Conservation (phyloP, 35 echinoderm and acorn worm species). For the Heliocidaris tuberculata region DNA sequence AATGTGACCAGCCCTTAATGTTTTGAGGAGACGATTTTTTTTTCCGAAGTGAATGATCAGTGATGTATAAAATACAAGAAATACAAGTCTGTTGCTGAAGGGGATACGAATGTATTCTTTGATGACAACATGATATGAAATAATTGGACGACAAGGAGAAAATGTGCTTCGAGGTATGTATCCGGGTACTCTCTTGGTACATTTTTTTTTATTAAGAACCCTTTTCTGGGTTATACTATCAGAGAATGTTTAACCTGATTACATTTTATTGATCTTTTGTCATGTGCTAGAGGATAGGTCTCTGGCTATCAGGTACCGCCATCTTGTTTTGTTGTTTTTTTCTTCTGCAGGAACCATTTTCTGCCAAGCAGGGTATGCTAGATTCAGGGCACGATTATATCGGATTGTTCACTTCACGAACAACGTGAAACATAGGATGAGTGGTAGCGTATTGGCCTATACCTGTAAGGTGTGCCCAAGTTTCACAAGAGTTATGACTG, state of each 20-base stretch:
- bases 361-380: background rate
- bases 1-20: too few species aligned
- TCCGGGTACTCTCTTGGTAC: background rate
- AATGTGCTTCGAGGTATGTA: background rate
- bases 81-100: background rate
- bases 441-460: too few species aligned
- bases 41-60: too few species aligned
- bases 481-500: too few species aligned
- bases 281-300: background rate
- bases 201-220: background rate
- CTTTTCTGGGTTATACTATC: background rate
- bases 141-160: background rate
- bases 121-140: background rate
- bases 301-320: background rate
- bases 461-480: too few species aligned
- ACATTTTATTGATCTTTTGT: slow-evolving; percentile 12
- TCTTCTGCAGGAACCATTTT: background rate
- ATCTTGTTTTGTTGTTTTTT: background rate
- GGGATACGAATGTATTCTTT: background rate
- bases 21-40: too few species aligned
- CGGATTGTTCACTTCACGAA: background rate
- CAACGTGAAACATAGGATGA: too few species aligned
- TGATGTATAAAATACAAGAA: too few species aligned
- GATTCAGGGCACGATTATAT: background rate
- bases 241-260: background rate